A percentile compares a stretch with the other conserved stretches of the same genome.
phyloP scores from a whole-genome alignment of 2,797 vertebrate species.

The Eutrigla gurnardus region DNA sequence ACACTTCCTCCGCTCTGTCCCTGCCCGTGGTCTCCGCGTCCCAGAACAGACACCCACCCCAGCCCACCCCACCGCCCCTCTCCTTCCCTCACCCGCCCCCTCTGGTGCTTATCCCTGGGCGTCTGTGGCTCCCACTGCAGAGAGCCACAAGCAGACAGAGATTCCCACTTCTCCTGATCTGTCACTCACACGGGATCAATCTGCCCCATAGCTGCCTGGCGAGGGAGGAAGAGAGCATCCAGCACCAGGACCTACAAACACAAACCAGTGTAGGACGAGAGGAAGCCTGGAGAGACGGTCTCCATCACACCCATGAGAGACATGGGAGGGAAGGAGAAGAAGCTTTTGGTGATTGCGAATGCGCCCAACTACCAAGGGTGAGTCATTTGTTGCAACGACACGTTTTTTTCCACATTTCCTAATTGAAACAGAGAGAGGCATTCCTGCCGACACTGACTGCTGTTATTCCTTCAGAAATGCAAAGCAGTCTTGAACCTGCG shows the following conservation, averaged over 20 bases:
- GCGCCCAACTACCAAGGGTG: slow-evolving; percentile 82
- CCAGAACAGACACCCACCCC: slow-evolving; percentile 70
- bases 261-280: slow-evolving; percentile 81
- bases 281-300: slow-evolving; percentile 61
- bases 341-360: slow-evolving; percentile 82
- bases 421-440: background rate
- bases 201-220: background rate
- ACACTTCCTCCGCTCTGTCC: slow-evolving; percentile 82
- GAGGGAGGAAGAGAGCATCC: slow-evolving; percentile 75
- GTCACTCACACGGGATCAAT: slow-evolving; percentile 35
- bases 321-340: slow-evolving; percentile 93
- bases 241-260: slow-evolving; percentile 27
- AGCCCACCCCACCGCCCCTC: slow-evolving; percentile 64
- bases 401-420: background rate
- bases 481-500: slow-evolving; percentile 38
- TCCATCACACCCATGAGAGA: slow-evolving; percentile 64
- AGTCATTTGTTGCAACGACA: slow-evolving; percentile 67
- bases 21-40: slow-evolving; percentile 57
- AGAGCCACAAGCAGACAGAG: slow-evolving; percentile 55
- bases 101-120: slow-evolving; percentile 57
- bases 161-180: slow-evolving; percentile 38
- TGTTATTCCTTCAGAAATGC: slow-evolving; percentile 42
- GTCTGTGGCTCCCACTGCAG: slow-evolving; percentile 62
- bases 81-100: slow-evolving; percentile 63
- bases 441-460: background rate